phyloP scores from a whole-genome alignment of 2,797 vertebrate species.

The Acipenser ruthenus region DNA sequence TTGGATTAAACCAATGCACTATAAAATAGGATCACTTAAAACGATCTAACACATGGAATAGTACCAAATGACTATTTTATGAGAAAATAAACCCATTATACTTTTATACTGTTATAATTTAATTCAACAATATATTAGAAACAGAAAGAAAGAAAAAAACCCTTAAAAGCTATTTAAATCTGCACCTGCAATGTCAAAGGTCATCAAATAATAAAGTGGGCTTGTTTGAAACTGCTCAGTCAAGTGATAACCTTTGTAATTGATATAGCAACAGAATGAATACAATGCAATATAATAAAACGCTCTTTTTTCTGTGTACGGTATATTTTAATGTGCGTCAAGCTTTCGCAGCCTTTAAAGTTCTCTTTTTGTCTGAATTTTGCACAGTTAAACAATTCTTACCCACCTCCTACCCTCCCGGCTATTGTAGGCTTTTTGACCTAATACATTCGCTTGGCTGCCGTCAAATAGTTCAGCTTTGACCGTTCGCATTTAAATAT shows the following conservation, averaged over 20 bases:
- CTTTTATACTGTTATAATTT: slow-evolving; percentile 19
- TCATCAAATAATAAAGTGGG: slow-evolving; percentile 90
- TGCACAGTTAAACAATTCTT: slow-evolving; percentile 45
- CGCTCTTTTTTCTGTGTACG: slow-evolving; percentile 23
- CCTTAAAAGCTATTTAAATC: slow-evolving; percentile 55
- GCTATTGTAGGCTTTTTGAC: slow-evolving; percentile 76
- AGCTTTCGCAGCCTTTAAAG: slow-evolving; percentile 27
- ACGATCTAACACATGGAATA: too few species aligned
- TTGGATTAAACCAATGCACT: too few species aligned
- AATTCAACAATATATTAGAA: slow-evolving; percentile 17
- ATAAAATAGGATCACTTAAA: too few species aligned
- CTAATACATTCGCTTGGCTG: slow-evolving; percentile 81
- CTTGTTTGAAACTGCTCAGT: slow-evolving; percentile 79
- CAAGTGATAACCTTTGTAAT: slow-evolving; percentile 71
- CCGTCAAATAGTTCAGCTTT: slow-evolving; percentile 74
- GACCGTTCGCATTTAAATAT: slow-evolving; percentile 75
- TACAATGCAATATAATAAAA: slow-evolving; percentile 20
- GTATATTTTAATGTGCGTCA: slow-evolving; percentile 20
- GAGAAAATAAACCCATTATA: too few species aligned
- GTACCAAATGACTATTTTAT: too few species aligned
- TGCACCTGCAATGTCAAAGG: slow-evolving; percentile 88
- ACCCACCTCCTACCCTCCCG: slow-evolving; percentile 48
- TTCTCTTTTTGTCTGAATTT: slow-evolving; percentile 37
- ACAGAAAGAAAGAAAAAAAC: slow-evolving; percentile 25
- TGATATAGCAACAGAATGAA: slow-evolving; percentile 45